Evolutionary conservation across 2,888 invertebrate genomes (phyloP), one percentile per base, ranked within the genome.

Genomic region (Tetrapedia diversipes): DNA sequence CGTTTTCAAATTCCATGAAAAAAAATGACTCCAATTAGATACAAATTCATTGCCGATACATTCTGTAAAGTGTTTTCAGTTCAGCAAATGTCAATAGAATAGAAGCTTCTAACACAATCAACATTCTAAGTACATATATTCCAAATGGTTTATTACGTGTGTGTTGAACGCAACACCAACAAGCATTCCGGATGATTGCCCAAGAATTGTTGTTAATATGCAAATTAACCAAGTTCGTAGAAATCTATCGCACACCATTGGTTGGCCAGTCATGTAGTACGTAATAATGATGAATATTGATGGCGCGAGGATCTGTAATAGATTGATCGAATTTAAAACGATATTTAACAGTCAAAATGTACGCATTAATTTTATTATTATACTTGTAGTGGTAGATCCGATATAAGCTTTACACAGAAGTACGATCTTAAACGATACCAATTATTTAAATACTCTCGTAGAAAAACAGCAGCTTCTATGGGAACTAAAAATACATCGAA

Each of bases 241-340:
- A 86, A 96, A 93, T 39, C 96, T 92, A 61, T 93, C 86, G 2
- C 91, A 85, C 29, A 96, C 95, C 77, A 93, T 85, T 0, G 96
- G 96, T 87, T 97, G 97, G 0, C 95, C 95, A 0, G 97, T 96
- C 93, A 97, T 93, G 90, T 94, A 96, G 92, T 97, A 97, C 0
- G 95, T 94, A 29, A 96, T 95, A 39, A 94, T 90, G 27, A 96
- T 92, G 87, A 97, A 96, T 8, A 94, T 89, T 0, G 96, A 93
- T 0, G 97, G 96, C 86, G 96, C 96, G 37, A 96, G 86, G 60
- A 97, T 91, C 96, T 94, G 92, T 6, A 59, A 73, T 79, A 79
- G 54, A 78, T 34, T 16, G 4, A 57, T 56, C 22, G 27, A 32
- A 34, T 24, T 8, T 10, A 8, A 74, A 24, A 16, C 16, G 7